Conservation (phyloP, 2,888 invertebrate species). For the Pharmacophagus antenor region DNA sequence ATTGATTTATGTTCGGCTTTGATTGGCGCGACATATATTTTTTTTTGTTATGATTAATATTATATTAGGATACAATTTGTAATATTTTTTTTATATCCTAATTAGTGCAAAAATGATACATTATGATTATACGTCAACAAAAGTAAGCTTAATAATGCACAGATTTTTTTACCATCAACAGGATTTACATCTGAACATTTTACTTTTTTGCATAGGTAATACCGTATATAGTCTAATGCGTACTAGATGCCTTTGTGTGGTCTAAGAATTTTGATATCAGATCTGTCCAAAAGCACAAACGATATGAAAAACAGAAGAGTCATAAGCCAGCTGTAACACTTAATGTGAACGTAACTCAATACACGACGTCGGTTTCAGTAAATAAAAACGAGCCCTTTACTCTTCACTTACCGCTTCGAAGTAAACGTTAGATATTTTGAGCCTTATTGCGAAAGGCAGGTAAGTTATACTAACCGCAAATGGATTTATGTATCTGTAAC, state of each 20-base stretch:
- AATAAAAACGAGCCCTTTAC: conserved; percentile 27
- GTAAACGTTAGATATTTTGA: conserved; percentile 24
- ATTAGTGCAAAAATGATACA: neutral
- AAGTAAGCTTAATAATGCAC: no score
- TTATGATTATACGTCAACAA: no score
- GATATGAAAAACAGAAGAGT: conserved; percentile 6
- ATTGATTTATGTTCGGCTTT: conserved; percentile 23
- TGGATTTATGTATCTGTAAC: conserved; percentile 39
- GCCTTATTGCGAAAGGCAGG: conserved; percentile 22
- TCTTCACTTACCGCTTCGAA: conserved; percentile 10
- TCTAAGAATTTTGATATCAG: neutral
- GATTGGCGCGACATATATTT: conserved; percentile 15
- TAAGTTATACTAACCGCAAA: conserved; percentile 14
- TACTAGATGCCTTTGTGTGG: neutral
- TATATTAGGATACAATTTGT: neutral
- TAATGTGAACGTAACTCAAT: conserved; percentile 9
- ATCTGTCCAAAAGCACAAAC: neutral
- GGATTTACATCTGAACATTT: no score
- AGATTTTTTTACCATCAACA: no score
- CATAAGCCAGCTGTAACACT: conserved; percentile 13
- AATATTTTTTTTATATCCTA: neutral
- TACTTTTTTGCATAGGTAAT: no score
- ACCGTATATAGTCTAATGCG: no score
- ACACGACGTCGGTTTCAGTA: conserved; percentile 7
- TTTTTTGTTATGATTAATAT: conserved; percentile 2